phyloP scores from a whole-genome alignment of 2,888 invertebrate genomes.

The Horisme vitalbata region DNA sequence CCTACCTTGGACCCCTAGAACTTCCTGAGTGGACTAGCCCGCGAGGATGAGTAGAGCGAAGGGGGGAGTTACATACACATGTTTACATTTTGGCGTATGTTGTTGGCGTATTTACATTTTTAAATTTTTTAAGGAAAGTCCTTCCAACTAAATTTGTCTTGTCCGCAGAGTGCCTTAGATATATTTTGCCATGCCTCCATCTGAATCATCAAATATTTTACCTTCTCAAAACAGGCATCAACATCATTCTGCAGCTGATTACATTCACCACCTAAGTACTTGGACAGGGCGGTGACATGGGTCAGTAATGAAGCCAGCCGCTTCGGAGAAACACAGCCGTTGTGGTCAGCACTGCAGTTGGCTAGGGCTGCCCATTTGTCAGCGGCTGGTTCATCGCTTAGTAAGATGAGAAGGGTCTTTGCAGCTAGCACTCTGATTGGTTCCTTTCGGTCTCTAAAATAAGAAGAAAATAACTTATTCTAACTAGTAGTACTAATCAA shows the following conservation, averaged over 20 bases:
- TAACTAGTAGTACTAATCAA: too few species aligned
- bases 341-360: constrained; percentile 88
- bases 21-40: too few species aligned
- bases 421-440: constrained; percentile 86
- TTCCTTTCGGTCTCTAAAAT: constrained; percentile 81
- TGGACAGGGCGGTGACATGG: constrained; percentile 83
- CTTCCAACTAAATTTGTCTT: too few species aligned
- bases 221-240: constrained; percentile 88
- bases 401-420: constrained; percentile 85
- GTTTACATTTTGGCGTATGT: too few species aligned
- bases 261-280: constrained; percentile 84
- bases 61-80: too few species aligned
- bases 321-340: constrained; percentile 87
- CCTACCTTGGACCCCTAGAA: too few species aligned
- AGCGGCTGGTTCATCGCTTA: constrained; percentile 85
- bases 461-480: neutral
- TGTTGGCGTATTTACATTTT: too few species aligned
- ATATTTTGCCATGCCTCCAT: too few species aligned
- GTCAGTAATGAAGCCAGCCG: constrained; percentile 84
- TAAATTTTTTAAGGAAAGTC: too few species aligned
- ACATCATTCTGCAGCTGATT: constrained; percentile 85
- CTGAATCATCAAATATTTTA: too few species aligned
- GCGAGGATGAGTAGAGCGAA: too few species aligned
- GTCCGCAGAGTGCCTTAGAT: too few species aligned
- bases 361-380: constrained; percentile 87